Base-by-base conservation (phyloP, 2,797 vertebrate species). In the Galagoides demidoff region DNA sequence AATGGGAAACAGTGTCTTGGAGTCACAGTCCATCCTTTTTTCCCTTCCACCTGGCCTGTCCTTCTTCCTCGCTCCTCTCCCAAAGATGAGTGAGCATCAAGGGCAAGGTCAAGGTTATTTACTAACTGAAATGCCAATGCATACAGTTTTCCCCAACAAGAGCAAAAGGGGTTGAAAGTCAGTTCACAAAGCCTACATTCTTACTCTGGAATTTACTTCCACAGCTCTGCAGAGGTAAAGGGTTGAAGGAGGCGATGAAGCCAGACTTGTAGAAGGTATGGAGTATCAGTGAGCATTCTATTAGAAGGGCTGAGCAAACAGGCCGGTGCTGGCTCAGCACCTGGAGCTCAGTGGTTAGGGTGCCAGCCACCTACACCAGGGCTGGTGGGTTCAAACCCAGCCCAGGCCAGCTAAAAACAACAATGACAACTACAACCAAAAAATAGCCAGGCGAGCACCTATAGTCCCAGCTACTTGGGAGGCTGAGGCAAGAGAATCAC, bases 171-270 rank as follows among this genome's bases (percentile, higher is more conserved):
- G 43, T 91, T 70, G 39, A 79, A 90, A 78, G 19, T 86, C 19
- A 37, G 4, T 66, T 29, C 49, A 31, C 39, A 19, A 71, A 81
- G n/a, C 25, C 73, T 27, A 45, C 19, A 81, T 22, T 64, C 27
- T 71, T 55, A 55, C 20, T 73, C 14, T 63, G 45, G 7, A 85
- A 63, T 64, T 77, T 81, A 61, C 34, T 82, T 63, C 31, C 17
- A 89, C 79, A 95, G 76, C 89, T 82, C 10, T 86, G 22, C 39
- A 95, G 76, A 90, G 9, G 8, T 43, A 64, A 92, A 73, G 25
- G 10, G 74, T 70, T 52, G 57, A 95, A 95, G 78, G 16, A 70
- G 43, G 43, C 1, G 0, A 19, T 19, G n/a, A 64, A 70, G 19
- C 25, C 11, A 89, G 59, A 68, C 1, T 19, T 31, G 10, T 0